A percentile compares a stretch with the other conserved stretches of the same genome.
Evolutionary conservation across 2,797 vertebrate genomes (phyloP).

Genomic region (Meda fulgida): DNA sequence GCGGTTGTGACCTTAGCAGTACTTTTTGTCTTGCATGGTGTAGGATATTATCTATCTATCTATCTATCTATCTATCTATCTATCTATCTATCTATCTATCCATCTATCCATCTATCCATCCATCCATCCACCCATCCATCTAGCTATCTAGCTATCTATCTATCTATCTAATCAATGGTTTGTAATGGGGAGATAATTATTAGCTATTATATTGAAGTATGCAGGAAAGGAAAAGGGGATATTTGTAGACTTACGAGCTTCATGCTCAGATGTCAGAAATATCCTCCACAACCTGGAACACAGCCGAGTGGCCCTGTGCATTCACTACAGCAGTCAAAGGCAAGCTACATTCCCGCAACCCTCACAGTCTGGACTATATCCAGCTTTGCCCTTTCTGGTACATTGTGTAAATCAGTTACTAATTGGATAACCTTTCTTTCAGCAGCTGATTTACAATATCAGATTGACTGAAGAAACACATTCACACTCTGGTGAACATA

Average conservation of each 20-base stretch:
- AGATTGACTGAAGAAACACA: constrained; percentile 45
- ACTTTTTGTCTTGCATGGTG: background rate
- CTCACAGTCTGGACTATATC: constrained; percentile 27
- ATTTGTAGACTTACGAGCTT: background rate
- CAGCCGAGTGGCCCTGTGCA: constrained; percentile 10
- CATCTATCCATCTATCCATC: background rate
- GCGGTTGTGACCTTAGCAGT: background rate
- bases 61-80: background rate
- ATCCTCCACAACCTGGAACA: background rate
- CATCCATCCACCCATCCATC: background rate
- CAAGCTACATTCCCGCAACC: constrained; percentile 40
- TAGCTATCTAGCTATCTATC: background rate
- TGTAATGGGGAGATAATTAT: background rate
- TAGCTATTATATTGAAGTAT: background rate
- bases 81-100: background rate
- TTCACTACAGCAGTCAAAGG: constrained; percentile 34
- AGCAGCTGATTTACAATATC: constrained; percentile 58
- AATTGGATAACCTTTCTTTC: constrained; percentile 58
- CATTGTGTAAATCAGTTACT: constrained; percentile 56
- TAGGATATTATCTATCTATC: background rate
- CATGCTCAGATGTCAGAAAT: constrained; percentile 11
- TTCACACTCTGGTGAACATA: constrained; percentile 49
- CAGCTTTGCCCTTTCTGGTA: constrained; percentile 50
- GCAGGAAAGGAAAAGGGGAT: background rate
- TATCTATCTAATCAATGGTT: background rate